A percentile compares a stretch with the other conserved stretches of the same genome.
Conservation (phyloP, 2,113 vertebrate species). For the Rhadina sibilatrix region DNA sequence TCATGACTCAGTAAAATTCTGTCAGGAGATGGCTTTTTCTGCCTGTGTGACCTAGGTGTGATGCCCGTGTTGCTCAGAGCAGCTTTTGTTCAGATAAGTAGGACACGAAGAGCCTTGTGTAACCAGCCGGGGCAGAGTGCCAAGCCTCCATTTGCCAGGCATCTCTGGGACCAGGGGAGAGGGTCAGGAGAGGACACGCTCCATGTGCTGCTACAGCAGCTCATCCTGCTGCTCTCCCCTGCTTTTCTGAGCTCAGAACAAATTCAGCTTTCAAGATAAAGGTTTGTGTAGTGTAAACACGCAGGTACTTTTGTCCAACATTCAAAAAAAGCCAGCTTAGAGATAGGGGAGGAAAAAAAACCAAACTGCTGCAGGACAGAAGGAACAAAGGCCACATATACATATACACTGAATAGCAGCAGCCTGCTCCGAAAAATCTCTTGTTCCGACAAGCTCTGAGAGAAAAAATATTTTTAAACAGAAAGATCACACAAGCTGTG, state of each 20-base stretch:
- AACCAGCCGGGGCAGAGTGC: conserved; percentile 62
- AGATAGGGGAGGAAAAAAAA: neutral
- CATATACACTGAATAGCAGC: neutral
- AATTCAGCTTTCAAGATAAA: neutral
- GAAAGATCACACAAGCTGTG: neutral
- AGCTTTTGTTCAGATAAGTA: conserved; percentile 63
- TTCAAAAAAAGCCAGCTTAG: neutral
- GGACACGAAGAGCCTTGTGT: conserved; percentile 47
- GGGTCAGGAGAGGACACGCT: conserved; percentile 67
- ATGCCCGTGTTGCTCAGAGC: conserved; percentile 10
- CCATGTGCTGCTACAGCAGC: conserved; percentile 47
- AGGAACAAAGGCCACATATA: neutral
- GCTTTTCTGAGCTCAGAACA: neutral
- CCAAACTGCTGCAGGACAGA: neutral
- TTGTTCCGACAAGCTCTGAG: neutral
- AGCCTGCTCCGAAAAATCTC: neutral
- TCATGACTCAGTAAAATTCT: conserved; percentile 49
- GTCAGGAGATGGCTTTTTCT: conserved; percentile 45
- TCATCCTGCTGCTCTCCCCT: neutral
- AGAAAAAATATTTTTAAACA: neutral
- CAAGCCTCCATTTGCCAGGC: conserved; percentile 66
- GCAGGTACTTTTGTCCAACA: neutral
- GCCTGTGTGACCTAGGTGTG: conserved; percentile 48
- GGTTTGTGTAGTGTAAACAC: neutral
- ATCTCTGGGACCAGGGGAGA: neutral